Evolutionary conservation across 2,797 vertebrate genomes (phyloP).

Genomic region (Morus bassanus): DNA sequence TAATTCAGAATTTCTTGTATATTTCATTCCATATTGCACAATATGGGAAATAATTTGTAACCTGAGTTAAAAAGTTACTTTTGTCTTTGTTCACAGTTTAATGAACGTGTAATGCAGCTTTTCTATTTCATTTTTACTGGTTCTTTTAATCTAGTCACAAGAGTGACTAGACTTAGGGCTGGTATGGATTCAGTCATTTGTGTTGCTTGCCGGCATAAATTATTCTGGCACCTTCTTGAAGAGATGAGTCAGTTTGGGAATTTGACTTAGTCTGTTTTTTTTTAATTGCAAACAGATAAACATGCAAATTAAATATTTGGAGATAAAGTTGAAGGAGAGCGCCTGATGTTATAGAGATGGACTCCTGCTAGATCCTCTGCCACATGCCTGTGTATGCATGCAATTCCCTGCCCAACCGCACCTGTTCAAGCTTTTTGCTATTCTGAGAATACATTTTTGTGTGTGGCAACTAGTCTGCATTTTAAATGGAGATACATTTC

Average conservation of each 20-base stretch:
- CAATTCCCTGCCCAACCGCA: not conserved
- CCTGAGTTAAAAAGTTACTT: not conserved
- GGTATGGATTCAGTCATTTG: not conserved
- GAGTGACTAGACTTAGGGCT: not conserved
- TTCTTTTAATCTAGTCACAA: not conserved
- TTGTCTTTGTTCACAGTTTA: not conserved
- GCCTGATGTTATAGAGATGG: not conserved
- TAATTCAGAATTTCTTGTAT: not conserved
- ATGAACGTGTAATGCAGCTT: not conserved
- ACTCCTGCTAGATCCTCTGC: not conserved
- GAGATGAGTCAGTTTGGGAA: not conserved
- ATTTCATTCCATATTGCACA: not conserved
- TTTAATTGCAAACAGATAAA: not conserved
- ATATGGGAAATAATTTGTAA: not conserved
- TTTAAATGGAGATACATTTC: not conserved
- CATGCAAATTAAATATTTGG: not conserved
- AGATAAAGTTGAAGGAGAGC: not conserved
- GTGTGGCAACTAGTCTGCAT: not conserved
- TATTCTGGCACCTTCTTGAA: not conserved
- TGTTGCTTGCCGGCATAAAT: not conserved
- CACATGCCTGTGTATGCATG: not conserved
- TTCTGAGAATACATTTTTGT: constrained; percentile 24
- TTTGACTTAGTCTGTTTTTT: not conserved
- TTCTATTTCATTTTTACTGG: not conserved
- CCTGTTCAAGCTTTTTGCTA: constrained; percentile 33